These are phyloP conservation scores for pig (Sus scrofa) DNA, from an alignment of 2,113 vertebrate species.

Conservation along the genomic window DNA sequence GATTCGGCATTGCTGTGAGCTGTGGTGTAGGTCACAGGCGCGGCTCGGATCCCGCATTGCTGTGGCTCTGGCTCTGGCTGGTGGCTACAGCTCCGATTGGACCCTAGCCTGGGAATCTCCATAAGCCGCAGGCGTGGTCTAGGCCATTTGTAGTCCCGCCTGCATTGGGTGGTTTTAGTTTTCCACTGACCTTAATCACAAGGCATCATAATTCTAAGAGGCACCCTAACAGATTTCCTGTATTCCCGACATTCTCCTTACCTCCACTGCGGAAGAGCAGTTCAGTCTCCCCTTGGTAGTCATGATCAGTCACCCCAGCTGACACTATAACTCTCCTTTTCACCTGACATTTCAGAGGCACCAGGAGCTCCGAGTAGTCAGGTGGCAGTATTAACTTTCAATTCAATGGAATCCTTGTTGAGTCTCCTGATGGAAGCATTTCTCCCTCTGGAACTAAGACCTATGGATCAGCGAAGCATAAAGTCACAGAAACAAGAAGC, in stretches of 20 bases:
- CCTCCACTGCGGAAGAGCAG: not conserved
- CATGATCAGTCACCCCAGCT: not conserved
- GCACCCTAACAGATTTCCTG: not conserved
- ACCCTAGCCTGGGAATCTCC: too few relatives aligned
- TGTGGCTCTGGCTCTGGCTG: too few relatives aligned
- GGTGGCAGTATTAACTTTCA: not conserved
- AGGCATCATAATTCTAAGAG: not conserved
- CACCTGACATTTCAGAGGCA: not conserved
- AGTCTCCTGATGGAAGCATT: not conserved
- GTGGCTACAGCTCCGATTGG: too few relatives aligned
- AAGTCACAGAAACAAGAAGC: not conserved
- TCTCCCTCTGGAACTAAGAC: not conserved
- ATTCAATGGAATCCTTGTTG: not conserved
- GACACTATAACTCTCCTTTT: not conserved
- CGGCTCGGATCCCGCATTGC: too few relatives aligned
- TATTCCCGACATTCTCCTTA: not conserved
- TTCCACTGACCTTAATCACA: not conserved
- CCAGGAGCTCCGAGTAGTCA: not conserved
- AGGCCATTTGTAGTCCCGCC: not conserved
- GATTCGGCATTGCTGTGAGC: too few relatives aligned
- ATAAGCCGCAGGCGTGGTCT: not conserved
- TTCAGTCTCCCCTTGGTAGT: not conserved
- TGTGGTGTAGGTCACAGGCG: too few relatives aligned
- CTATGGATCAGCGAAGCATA: not conserved
- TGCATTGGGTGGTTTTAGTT: conserved; percentile 10